phyloP scores from a whole-genome alignment of 2,888 invertebrate genomes.

The Allophyes oxyacanthae region DNA sequence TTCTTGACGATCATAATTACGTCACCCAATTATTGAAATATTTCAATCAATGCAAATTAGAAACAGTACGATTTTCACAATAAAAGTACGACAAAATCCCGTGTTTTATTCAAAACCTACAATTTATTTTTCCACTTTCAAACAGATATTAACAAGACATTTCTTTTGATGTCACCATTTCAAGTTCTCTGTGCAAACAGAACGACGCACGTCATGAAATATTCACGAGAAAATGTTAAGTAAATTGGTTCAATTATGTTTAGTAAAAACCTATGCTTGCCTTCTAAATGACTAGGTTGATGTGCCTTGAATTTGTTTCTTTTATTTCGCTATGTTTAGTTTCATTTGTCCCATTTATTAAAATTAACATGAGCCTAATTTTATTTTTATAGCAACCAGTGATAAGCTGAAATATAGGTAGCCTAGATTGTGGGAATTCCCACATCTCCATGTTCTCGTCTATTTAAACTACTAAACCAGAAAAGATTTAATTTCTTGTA shows the following conservation, averaged over 20 bases:
- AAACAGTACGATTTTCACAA: constrained; percentile 16
- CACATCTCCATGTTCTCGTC: too few relatives aligned
- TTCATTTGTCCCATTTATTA: too few relatives aligned
- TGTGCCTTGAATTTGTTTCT: constrained; percentile 6
- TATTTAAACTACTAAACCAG: too few relatives aligned
- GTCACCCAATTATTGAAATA: constrained; percentile 6
- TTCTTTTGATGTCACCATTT: constrained; percentile 42
- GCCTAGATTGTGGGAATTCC: too few relatives aligned
- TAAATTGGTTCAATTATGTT: constrained; percentile 41
- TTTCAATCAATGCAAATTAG: constrained; percentile 10
- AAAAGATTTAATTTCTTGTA: too few relatives aligned
- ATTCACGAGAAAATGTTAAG: constrained; percentile 42
- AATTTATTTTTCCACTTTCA: constrained; percentile 22
- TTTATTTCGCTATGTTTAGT: background rate
- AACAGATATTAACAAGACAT: constrained; percentile 32
- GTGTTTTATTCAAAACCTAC: constrained; percentile 46
- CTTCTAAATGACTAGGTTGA: constrained; percentile 2
- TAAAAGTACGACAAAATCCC: constrained; percentile 31
- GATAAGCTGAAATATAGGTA: too few relatives aligned
- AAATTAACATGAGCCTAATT: too few relatives aligned
- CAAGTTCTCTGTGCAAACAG: constrained; percentile 27
- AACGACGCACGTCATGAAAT: constrained; percentile 31
- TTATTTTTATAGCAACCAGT: too few relatives aligned
- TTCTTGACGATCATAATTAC: too few relatives aligned
- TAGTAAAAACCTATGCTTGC: constrained; percentile 16